Evolutionary conservation across 2,888 invertebrate species (phyloP).

Genomic region (Sialis fuliginosa): DNA sequence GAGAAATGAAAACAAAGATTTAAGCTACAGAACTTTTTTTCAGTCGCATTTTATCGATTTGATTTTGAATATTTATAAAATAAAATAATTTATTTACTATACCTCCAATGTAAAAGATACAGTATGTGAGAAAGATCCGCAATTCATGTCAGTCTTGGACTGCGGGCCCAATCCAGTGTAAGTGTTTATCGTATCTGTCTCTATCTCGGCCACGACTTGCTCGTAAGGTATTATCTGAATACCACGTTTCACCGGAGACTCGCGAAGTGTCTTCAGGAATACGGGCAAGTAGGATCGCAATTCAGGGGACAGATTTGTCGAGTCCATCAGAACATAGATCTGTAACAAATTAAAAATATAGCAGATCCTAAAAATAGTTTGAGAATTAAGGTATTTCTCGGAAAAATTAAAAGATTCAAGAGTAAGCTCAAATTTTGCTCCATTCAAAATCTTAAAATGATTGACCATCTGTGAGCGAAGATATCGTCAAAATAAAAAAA

Average conservation of each 20-base stretch:
- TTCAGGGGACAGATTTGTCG: constrained; percentile 34
- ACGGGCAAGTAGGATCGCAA: constrained; percentile 57
- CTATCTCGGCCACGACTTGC: constrained; percentile 60
- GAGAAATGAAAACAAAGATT: not conserved
- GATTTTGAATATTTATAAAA: not conserved
- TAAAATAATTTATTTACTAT: constrained; percentile 5
- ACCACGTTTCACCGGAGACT: constrained; percentile 50
- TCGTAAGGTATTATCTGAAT: constrained; percentile 38
- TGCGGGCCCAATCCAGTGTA: constrained; percentile 45
- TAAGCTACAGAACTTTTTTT: too few species aligned
- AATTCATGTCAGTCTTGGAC: constrained; percentile 38
- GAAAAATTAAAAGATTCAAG: too few species aligned
- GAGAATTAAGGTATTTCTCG: too few species aligned
- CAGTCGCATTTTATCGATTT: too few species aligned
- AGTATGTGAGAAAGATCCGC: constrained; percentile 54
- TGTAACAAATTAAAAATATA: constrained; percentile 19
- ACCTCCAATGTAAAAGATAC: constrained; percentile 50
- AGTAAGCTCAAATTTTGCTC: too few species aligned
- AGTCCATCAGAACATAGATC: constrained; percentile 59
- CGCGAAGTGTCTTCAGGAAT: constrained; percentile 53
- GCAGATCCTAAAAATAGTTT: too few species aligned
- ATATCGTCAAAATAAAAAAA: too few species aligned
- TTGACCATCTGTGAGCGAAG: too few species aligned
- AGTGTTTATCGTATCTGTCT: constrained; percentile 51
- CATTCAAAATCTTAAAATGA: too few species aligned